Evolutionary conservation across 1,140 invertebrate genomes (phyloP), one percentile per base, ranked within the genome.

Genomic region (Papilio polytes): DNA sequence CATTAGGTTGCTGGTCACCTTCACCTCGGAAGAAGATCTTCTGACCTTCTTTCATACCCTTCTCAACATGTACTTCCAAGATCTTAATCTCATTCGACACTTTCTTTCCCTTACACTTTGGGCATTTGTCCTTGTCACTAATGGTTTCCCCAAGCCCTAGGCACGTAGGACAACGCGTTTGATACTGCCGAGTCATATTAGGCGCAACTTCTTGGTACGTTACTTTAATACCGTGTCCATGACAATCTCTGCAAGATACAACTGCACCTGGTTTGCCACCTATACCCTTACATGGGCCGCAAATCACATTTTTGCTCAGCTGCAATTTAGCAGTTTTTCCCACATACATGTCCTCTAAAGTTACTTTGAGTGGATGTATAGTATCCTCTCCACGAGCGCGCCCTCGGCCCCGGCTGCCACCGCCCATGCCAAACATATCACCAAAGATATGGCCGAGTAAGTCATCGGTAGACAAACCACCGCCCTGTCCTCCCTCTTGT

Each of bases 321-420:
- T 98, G 97, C 78, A 99, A 94, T 90, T 98, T 98, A 26, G 98
- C 96, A 10, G 97, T 97, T 92, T 97, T 97, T 2, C 98, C 99
- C 95, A 98, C 98, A 90, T 99, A 99, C 86, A 99, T 95, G 89
- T 99, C 98, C 94, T 99, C 98, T 80, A 99, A 95, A 4, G 98
- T 96, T 2, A 99, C 98, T 91, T 97, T 97, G 53, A 97, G 90
- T 12, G 97, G 96, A 92, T 97, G 97, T 80, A 97, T 94, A 15
- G 97, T 97, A 88, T 97, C 97, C 90, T 97, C 97, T 56, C 97
- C 97, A 83, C 95, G 93, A 48, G 94, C 90, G 4, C 95, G 89
- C 12, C 96, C 94, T 78, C 96, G 90, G 53, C 95, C 92, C 81
- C 94, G 91, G 80, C 95, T 95, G 78, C 96, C 96, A 81, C 95